Base-by-base conservation (phyloP, 2,113 vertebrate genomes). In the Cebus imitator region DNA sequence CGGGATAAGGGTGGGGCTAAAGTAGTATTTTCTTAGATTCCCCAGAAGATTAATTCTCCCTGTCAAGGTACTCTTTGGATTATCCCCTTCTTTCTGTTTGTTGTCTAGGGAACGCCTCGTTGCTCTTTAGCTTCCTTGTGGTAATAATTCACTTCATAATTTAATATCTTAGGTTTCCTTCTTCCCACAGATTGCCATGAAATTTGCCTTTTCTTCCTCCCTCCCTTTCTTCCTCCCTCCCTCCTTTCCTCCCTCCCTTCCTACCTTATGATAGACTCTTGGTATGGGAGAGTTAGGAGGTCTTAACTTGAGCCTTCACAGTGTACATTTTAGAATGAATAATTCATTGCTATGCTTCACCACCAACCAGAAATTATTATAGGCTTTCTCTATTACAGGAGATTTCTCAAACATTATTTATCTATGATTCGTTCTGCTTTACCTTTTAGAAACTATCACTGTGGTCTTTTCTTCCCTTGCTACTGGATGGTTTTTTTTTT, bases 391-490 rank as follows among this genome's bases (percentile, higher is more conserved):
- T 58, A 2, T 73, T 57, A 55, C 64, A 43, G n/a, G 75, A 43
- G 76, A 40, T 10, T 90, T 82, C 75, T 61, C 86, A 79, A 30
- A 81, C 81, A 48, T 78, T 70, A 70, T 83, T 89, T 75, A 12
- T 55, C 79, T 30, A 61, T 88, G 90, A 83, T 25, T 91, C 90
- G 72, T 18, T 68, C 68, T 1, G 16, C 43, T 81, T 73, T 78
- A 82, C 72, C 76, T 97, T 94, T 91, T 64, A 78, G 95, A 90
- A 57, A 66, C 58, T 43, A n/a, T 91, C 89, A 81, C 10, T 84
- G 79, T 70, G 57, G 70, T 58, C 90, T 45, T 87, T 76, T 35
- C 57, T 87, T 87, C 7, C 16, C 37, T 30, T 14, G 16, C 32
- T 25, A 5, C 12, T 64, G 12, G 61, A 64, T 30, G 37, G 37